Base-by-base conservation (phyloP, 2,797 vertebrate species). In the Gymnoscopelus braueri region DNA sequence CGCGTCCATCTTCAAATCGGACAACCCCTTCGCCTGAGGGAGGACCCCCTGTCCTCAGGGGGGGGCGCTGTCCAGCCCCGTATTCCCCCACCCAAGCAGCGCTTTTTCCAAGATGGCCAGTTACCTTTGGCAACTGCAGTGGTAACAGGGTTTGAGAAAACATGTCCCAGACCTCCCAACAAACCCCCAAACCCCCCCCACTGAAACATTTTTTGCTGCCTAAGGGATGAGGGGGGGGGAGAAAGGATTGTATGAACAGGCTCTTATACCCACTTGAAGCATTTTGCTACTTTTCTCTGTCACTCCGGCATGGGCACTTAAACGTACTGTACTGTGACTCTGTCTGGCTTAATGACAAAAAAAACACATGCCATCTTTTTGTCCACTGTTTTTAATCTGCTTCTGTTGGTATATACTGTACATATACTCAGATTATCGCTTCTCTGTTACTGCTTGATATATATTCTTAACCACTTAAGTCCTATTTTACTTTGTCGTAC, bases 11-110 rank as follows among this genome's bases (percentile, higher is more conserved):
- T 79, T 95, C 9, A 97, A 95, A 71, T 84, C 93, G 0, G 97
- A 97, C 14, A 95, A 93, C 63, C 84, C 95, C 32, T 96, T 95
- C 0, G 94, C 94, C 65, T 98, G 93, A 97, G 66, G 9, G 11
- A n/a, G 57, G 19, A 49, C 11, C 0, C 8, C 39, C 9, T 7
- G 39, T 0, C n/a, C 19, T 35, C 47, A 1, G 15, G 7, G 0
- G 29, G 10, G 6, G 56, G 10, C 49, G 3, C 35, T 0, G 1
- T 3, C 63, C 23, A 44, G 35, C 52, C 57, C 7, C 48, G 53
- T 55, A 0, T 23, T 53, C n/a, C n/a, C n/a, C n/a, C n/a, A n/a
- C n/a, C n/a, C n/a, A n/a, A n/a, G n/a, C 66, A 57, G 64, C 69
- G 68, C 75, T 39, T 50, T 65, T 53, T 19, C 19, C 1, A 3